A percentile compares a stretch with the other conserved stretches of the same genome.
Conservation (phyloP, 1,140 invertebrate species). For the Lepidurus couesii region DNA sequence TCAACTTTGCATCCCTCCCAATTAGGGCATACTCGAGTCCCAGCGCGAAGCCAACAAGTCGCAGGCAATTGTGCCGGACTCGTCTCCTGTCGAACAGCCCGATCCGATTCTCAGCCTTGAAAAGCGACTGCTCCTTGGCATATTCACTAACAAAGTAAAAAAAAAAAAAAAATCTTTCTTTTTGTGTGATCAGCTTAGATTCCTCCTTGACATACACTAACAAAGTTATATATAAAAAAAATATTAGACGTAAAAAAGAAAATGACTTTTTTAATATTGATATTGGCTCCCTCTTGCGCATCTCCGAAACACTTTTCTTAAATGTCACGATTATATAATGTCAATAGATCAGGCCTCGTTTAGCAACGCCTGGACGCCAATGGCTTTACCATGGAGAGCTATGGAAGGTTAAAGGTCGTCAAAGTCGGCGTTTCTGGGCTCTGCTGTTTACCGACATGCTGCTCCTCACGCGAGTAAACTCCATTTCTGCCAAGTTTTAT, state of each 20-base stretch:
- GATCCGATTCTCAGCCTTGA: not conserved
- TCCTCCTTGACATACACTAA: not conserved
- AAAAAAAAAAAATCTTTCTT: not conserved
- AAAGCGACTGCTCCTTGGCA: not conserved
- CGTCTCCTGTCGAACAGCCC: not conserved
- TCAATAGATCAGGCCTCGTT: not conserved
- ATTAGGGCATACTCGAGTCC: not conserved
- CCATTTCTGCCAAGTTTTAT: not conserved
- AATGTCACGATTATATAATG: not conserved
- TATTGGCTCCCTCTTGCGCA: too few species aligned
- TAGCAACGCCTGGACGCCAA: conserved; percentile 70
- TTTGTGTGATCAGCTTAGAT: not conserved
- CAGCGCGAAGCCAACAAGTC: not conserved
- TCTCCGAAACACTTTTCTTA: too few species aligned
- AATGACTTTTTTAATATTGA: too few species aligned
- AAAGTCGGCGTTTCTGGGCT: conserved; percentile 73
- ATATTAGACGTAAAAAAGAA: too few species aligned
- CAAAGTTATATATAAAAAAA: too few species aligned
- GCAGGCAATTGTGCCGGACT: not conserved
- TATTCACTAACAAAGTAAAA: conserved; percentile 7
- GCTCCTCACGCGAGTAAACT: conserved; percentile 73
- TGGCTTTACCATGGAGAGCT: conserved; percentile 82
- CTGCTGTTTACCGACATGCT: conserved; percentile 73
- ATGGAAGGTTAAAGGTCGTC: conserved; percentile 70
- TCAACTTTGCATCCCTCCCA: not conserved